Evolutionary conservation across 2,888 invertebrate species (phyloP).

Genomic region (Andrena bucephala): DNA sequence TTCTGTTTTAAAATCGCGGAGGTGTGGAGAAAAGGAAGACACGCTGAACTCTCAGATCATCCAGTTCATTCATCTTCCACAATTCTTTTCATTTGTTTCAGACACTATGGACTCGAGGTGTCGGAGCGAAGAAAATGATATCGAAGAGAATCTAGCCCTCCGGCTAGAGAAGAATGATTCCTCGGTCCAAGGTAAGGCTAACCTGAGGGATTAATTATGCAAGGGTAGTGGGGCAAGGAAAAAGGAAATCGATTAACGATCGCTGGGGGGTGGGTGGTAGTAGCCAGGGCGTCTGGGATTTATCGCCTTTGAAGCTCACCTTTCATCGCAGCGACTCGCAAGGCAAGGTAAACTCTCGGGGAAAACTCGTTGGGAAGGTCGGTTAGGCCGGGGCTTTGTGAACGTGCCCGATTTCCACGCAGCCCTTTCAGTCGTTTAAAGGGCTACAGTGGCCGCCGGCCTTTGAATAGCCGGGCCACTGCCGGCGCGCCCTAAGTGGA

Average conservation of each 20-base stretch:
- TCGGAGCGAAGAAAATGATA: no score
- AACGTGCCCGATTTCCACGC: slow-evolving; percentile 23
- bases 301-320: slow-evolving; percentile 31
- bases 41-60: no score
- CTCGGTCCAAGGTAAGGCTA: no score
- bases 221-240: neutral
- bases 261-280: neutral
- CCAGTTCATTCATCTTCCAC: no score
- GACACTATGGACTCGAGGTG: no score
- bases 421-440: slow-evolving; percentile 29
- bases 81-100: no score
- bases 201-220: slow-evolving; percentile 18
- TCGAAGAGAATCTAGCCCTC: no score
- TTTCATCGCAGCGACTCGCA: neutral
- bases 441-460: slow-evolving; percentile 8
- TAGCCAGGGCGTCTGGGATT: slow-evolving; percentile 32
- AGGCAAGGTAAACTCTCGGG: slow-evolving; percentile 2
- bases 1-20: no score
- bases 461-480: slow-evolving; percentile 25
- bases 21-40: no score
- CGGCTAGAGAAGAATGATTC: no score
- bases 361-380: slow-evolving; percentile 33
- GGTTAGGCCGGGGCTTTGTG: neutral
- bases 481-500: slow-evolving; percentile 29
- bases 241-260: slow-evolving; percentile 49